Conservation (phyloP, 2,797 vertebrate genomes). For the Arctocebus calabarensis region DNA sequence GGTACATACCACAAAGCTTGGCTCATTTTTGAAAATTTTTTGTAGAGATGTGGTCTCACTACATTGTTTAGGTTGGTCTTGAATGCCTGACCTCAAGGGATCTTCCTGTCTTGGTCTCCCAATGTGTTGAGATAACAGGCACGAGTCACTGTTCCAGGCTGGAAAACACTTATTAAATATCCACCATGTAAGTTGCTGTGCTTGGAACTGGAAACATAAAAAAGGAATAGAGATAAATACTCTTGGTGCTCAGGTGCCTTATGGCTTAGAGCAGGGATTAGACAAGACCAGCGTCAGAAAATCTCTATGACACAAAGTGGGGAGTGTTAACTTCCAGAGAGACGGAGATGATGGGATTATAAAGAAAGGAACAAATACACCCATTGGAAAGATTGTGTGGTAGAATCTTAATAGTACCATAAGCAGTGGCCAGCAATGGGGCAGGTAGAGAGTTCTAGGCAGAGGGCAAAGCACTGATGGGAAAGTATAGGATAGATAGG, state of each 20-base stretch:
- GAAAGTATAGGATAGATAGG: neutral
- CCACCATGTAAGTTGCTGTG: neutral
- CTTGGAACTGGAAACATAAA: neutral
- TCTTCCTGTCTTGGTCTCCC: neutral
- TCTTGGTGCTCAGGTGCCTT: neutral
- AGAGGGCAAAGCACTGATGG: neutral
- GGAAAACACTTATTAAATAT: constrained; percentile 21
- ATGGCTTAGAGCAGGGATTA: neutral
- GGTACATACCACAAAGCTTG: too few relatives aligned
- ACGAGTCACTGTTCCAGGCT: neutral
- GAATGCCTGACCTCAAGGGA: neutral
- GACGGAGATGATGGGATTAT: neutral
- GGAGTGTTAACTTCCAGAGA: neutral
- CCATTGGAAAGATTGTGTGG: neutral
- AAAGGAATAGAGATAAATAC: neutral
- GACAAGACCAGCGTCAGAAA: neutral
- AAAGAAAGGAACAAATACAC: neutral
- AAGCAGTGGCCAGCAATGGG: neutral
- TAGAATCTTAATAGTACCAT: neutral
- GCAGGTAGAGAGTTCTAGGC: neutral
- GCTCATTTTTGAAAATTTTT: too few relatives aligned
- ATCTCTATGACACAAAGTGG: neutral
- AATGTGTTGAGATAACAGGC: neutral
- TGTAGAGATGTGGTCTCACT: too few relatives aligned
- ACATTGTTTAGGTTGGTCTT: too few relatives aligned